Evolutionary conservation across 2,113 vertebrate species (phyloP).

Genomic region (Osmerus mordax): DNA sequence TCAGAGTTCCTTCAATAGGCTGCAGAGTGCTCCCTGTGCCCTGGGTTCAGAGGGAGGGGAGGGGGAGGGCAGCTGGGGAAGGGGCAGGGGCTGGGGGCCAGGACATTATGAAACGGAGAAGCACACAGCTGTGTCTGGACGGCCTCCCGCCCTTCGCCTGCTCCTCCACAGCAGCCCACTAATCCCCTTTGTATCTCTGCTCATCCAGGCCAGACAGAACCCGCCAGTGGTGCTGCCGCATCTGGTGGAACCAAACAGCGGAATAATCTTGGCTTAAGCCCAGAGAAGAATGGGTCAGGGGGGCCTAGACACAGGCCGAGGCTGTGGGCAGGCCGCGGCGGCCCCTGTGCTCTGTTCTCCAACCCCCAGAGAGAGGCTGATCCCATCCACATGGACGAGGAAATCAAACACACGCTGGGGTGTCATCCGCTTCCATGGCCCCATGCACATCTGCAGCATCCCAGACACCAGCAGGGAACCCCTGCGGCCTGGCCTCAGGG

Average conservation of each 20-base stretch:
- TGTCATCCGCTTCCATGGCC: slow-evolving; percentile 6
- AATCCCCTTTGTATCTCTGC: slow-evolving; percentile 67
- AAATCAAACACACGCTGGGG: slow-evolving; percentile 9
- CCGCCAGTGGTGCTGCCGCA: slow-evolving; percentile 44
- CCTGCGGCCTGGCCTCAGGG: too few species aligned
- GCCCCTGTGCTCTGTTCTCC: slow-evolving; percentile 9
- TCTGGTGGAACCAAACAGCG: slow-evolving; percentile 60
- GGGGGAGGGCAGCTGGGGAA: slow-evolving; percentile 34
- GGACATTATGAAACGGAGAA: slow-evolving; percentile 67
- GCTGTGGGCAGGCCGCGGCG: slow-evolving; percentile 25
- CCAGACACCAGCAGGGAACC: not conserved
- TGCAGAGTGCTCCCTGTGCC: slow-evolving; percentile 44
- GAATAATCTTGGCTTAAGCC: slow-evolving; percentile 59
- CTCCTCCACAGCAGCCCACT: slow-evolving; percentile 58
- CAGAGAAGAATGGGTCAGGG: slow-evolving; percentile 37
- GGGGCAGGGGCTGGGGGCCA: slow-evolving; percentile 23
- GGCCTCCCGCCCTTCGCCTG: slow-evolving; percentile 60
- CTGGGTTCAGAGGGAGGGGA: slow-evolving; percentile 55
- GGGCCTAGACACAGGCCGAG: slow-evolving; percentile 25
- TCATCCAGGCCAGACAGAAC: slow-evolving; percentile 51
- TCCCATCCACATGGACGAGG: not conserved
- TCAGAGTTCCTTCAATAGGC: slow-evolving; percentile 44
- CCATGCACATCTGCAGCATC: not conserved
- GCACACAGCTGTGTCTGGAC: slow-evolving; percentile 71
- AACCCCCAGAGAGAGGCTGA: not conserved